Conservation (phyloP, 2,797 vertebrate genomes). For the Hydrophis major region DNA sequence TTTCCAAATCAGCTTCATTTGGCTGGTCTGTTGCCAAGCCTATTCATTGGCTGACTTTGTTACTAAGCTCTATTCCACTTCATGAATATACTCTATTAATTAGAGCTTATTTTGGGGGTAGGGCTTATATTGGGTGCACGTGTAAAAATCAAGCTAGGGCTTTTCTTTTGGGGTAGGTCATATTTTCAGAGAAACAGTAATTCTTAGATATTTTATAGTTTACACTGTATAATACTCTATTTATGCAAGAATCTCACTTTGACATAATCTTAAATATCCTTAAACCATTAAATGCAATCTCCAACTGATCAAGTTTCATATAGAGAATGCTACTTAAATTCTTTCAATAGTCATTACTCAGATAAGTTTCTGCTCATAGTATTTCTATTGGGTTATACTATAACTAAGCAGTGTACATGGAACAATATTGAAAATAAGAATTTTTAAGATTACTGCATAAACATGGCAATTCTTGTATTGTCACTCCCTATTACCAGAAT, state of each 20-base stretch:
- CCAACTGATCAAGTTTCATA: not conserved
- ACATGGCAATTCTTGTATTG: not conserved
- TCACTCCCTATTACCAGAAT: too few species aligned
- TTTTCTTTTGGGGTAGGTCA: too few species aligned
- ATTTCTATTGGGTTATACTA: not conserved
- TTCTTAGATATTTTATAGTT: not conserved
- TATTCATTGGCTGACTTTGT: too few species aligned
- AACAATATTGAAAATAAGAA: not conserved
- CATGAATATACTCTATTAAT: too few species aligned
- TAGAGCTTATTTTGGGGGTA: too few species aligned
- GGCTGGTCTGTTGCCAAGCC: too few species aligned
- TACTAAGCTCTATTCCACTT: too few species aligned
- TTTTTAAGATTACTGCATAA: not conserved
- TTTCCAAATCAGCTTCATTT: too few species aligned
- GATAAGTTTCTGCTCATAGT: not conserved
- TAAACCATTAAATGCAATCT: not conserved
- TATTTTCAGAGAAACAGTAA: too few species aligned
- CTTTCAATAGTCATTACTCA: not conserved
- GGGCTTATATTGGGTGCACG: too few species aligned
- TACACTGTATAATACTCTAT: not conserved
- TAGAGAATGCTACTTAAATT: not conserved
- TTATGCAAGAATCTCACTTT: not conserved
- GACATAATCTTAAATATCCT: not conserved
- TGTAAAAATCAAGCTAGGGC: too few species aligned
- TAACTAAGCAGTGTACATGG: not conserved